Evolutionary conservation across 2,888 invertebrate species (phyloP), one percentile per base, ranked within the genome.

Genomic region (Drosophila eohydei): DNA sequence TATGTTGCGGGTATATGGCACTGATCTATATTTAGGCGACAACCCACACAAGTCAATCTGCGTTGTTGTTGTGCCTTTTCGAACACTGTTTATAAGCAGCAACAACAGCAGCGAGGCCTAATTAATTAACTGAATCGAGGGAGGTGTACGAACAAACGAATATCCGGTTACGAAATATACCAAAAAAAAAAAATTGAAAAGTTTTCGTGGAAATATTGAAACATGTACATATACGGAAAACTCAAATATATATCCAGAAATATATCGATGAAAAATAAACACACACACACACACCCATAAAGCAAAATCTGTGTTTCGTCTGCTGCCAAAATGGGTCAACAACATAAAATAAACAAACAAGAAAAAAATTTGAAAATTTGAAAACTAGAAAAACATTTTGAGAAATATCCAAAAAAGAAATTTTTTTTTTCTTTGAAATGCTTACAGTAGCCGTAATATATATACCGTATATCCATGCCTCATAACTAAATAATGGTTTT

Each of bases 11-110:
- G 60, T 78, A 75, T 82, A 71, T 74, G 77, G 73, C 78, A 78
- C 73, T 82, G 89, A 83, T 85, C 88, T 89, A 89, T 83, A 84
- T 89, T 89, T 90, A 89, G 83, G 79, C 71, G 71, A 65, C 85
- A 83, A 86, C 83, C 87, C 89, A 88, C 91, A 90, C 78, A 83
- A 84, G 64, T 74, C 85, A 87, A 80, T 86, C 76, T 78, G 57
- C 78, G 51, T 43, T 65, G 64, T 34, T 75, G 67, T 52, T 65
- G 55, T 59, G 60, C 34, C 38, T 69, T 43, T 16, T 11, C 12
- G 36, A 36, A 30, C 51, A 51, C 46, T 69, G 67, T 71, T 68
- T 70, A 68, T 69, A 65, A 55, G 63, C 48, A 65, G 40, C 57
- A 71, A 69, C 57, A 48, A 48, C 48, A 46, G 30, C 36, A 65